Percentiles rank a stretch among this genome's conserved stretches.
These are phyloP conservation scores for Centrocercus urophasianus DNA, from an alignment of 2,113 vertebrate genomes.

Conservation along the genomic window DNA sequence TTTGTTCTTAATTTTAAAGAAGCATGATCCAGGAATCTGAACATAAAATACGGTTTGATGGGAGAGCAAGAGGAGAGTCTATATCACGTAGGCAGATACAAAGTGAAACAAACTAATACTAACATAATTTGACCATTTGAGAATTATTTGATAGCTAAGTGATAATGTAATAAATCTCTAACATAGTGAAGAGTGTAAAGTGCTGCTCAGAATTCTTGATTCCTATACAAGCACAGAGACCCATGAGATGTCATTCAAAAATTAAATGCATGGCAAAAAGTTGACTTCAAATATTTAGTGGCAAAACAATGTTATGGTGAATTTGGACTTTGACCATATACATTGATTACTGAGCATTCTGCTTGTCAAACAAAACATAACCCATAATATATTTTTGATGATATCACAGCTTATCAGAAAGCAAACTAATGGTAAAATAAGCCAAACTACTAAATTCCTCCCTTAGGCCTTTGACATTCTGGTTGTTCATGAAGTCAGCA, in stretches of 20 bases:
- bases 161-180: neutral
- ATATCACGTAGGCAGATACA: neutral
- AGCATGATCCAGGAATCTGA: neutral
- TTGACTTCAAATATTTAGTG: neutral
- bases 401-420: neutral
- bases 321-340: neutral
- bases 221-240: neutral
- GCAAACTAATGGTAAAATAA: conserved; percentile 18
- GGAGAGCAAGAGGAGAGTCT: neutral
- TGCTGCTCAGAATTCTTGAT: neutral
- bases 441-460: neutral
- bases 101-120: neutral
- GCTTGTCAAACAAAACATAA: neutral
- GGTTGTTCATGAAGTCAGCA: neutral
- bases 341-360: neutral
- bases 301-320: neutral
- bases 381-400: neutral
- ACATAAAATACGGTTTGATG: neutral
- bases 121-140: neutral
- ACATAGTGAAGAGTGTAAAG: neutral
- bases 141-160: neutral
- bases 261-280: neutral
- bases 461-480: neutral
- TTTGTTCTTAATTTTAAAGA: neutral
- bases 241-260: neutral